Percentiles rank a stretch among this genome's conserved stretches.
Conservation (phyloP, 2,113 vertebrate genomes). For the Ageneiosus marmoratus region DNA sequence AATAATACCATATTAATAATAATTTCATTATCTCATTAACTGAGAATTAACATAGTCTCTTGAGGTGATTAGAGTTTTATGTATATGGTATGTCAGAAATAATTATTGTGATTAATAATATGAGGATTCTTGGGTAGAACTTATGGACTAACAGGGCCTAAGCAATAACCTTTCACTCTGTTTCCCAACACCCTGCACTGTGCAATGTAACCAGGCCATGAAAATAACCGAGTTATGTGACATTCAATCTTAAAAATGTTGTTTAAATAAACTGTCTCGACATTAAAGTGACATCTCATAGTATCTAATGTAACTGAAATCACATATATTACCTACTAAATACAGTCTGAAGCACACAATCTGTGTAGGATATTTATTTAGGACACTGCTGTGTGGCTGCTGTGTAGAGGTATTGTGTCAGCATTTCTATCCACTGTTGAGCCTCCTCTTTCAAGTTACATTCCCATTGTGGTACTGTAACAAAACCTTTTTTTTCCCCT, state of each 20-base stretch:
- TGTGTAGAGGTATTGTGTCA: background rate
- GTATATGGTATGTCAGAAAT: background rate
- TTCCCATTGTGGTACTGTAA: background rate
- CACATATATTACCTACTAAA: background rate
- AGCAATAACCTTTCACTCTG: constrained; percentile 12
- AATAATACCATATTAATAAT: background rate
- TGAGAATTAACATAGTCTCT: background rate
- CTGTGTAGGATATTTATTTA: background rate
- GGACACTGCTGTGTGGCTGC: background rate
- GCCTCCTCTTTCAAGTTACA: background rate
- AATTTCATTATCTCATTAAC: background rate
- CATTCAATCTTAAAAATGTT: background rate
- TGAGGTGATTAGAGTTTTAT: background rate
- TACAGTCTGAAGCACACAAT: background rate
- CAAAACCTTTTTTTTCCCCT: background rate
- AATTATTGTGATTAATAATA: background rate
- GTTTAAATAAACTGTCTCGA: background rate
- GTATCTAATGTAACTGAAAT: background rate
- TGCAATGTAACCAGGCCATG: constrained; percentile 19
- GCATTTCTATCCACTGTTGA: background rate
- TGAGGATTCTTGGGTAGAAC: background rate
- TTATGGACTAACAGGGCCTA: constrained; percentile 2
- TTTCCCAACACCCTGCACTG: constrained; percentile 18
- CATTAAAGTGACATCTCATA: background rate
- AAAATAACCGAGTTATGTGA: background rate